Base-by-base conservation (phyloP, 2,888 invertebrate species). In the Cinara cedri region DNA sequence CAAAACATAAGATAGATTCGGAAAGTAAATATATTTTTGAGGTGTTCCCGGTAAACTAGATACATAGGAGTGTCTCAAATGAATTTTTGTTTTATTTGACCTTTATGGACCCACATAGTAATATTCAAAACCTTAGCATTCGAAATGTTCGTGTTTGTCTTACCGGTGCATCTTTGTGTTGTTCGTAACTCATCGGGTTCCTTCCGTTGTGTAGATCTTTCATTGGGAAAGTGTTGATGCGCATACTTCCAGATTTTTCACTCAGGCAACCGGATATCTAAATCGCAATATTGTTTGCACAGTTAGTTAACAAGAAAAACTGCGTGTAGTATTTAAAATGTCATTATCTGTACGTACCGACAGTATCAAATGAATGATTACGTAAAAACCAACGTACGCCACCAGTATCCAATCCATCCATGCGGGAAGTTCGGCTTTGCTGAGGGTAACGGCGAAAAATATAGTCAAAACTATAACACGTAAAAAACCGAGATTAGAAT, bases 391-490 rank as follows among this genome's bases (percentile, higher is more conserved):
- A 16, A 97, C 95, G 86, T 92, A 97, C 10, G 92, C 93, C 4
- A 94, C 94, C 82, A 98, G 87, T 81, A 97, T 91, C 91, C 92
- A 97, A 83, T 94, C 92, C 84, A 92, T 90, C 92, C 94, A 95
- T 76, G 91, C 88, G 0, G 96, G 96, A 62, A 97, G 87, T 84
- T 94, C 92, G 6, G 96, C 94, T 86, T 96, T 95, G 83, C 90
- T 89, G 82, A 97, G 88, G 84, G 92, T 91, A 34, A 95, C 92
- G 57, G 97, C 95, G 85, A 97, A 92, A 90, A 97, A 97, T 84
- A 98, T 93, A 72, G 96, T 93, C 16, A 95, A 92, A 86, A 97
- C 97, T 97, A 88, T 13, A 90, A 88, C 0, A 10, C 9, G 44
- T 44, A 8, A 19, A 19, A 1, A 16, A 16, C 11, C 3, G 51